A percentile compares a stretch with the other conserved stretches of the same genome.
Evolutionary conservation across 2,888 invertebrate genomes (phyloP).

Genomic region (Pandemis heparana): DNA sequence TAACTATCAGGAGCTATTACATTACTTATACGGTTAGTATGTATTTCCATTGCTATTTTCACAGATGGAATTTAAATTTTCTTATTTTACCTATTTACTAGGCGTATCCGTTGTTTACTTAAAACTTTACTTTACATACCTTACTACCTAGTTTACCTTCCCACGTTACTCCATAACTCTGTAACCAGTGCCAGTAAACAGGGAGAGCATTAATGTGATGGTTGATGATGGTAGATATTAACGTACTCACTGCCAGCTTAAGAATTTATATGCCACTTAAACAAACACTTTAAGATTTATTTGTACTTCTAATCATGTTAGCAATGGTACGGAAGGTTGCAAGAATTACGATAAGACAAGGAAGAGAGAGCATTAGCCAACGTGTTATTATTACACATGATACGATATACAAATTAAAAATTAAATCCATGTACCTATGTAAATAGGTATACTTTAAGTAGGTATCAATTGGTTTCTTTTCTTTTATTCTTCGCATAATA

Average conservation of each 20-base stretch:
- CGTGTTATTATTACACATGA: not conserved
- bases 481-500: too few species aligned
- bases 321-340: not conserved
- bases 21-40: too few species aligned
- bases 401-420: not conserved
- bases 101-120: too few species aligned
- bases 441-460: too few species aligned
- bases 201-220: not conserved
- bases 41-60: too few species aligned
- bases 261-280: not conserved
- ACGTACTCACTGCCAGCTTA: not conserved
- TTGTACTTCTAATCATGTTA: slow-evolving; percentile 33
- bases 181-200: not conserved
- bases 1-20: too few species aligned
- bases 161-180: too few species aligned
- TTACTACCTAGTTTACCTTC: too few species aligned
- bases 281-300: slow-evolving; percentile 9
- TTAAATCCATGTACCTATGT: not conserved
- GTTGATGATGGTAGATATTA: not conserved
- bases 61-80: too few species aligned
- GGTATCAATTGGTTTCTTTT: too few species aligned
- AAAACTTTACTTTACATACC: too few species aligned
- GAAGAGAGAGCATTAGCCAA: not conserved
- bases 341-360: slow-evolving; percentile 2
- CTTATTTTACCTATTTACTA: too few species aligned